Evolutionary conservation across 2,797 vertebrate species (phyloP).

Genomic region (Chromobotia macracanthus): DNA sequence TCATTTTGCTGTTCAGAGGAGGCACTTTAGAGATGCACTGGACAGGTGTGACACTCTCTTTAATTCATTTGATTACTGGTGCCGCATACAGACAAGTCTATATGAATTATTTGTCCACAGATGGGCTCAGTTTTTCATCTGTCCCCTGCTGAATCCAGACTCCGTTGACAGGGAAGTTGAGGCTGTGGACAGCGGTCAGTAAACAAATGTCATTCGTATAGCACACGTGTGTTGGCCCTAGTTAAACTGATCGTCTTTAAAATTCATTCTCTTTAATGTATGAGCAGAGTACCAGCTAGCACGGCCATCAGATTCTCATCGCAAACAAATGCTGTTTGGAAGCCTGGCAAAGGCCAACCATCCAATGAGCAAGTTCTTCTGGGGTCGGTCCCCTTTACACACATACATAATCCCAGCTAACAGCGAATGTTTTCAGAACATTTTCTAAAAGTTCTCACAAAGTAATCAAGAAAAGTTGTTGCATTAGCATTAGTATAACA

Average conservation of each 20-base stretch:
- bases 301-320: slow-evolving; percentile 89
- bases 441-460: too few species aligned
- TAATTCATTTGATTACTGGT: too few species aligned
- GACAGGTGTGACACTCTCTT: slow-evolving; percentile 83
- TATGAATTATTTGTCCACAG: slow-evolving; percentile 70
- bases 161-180: slow-evolving; percentile 94
- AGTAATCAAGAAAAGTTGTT: too few species aligned
- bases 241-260: background rate
- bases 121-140: slow-evolving; percentile 97
- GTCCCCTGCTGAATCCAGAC: slow-evolving; percentile 93
- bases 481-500: too few species aligned
- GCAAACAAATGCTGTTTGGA: slow-evolving; percentile 94
- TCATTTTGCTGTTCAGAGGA: slow-evolving; percentile 94
- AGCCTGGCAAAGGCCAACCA: slow-evolving; percentile 90
- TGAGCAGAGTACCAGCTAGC: slow-evolving; percentile 90
- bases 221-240: background rate
- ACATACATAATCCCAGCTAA: background rate
- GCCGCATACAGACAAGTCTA: background rate
- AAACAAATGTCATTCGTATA: background rate
- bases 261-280: slow-evolving; percentile 43
- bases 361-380: slow-evolving; percentile 96
- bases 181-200: slow-evolving; percentile 94
- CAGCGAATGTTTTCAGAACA: too few species aligned
- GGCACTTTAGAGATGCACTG: slow-evolving; percentile 89
- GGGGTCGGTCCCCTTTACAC: slow-evolving; percentile 79